These are phyloP conservation scores for Myrmecophaga tridactyla DNA, from an alignment of 2,113 vertebrate genomes.

Conservation along the genomic window DNA sequence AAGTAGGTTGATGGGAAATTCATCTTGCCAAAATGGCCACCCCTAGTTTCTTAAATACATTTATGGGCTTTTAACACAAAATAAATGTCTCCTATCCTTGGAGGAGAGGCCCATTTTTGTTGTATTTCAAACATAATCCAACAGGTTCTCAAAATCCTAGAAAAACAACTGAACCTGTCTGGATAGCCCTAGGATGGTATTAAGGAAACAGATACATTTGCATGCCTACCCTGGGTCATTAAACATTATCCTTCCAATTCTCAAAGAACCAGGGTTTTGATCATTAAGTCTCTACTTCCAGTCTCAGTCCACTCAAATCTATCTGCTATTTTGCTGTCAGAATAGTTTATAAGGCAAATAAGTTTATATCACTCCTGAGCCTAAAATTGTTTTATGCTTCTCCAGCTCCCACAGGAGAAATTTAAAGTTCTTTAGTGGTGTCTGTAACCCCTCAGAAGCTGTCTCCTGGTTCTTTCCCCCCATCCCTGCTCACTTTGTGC, in stretches of 20 bases:
- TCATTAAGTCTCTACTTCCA: not conserved
- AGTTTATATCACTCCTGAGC: not conserved
- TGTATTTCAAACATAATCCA: slow-evolving; percentile 31
- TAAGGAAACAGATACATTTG: not conserved
- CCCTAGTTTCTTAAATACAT: slow-evolving; percentile 60
- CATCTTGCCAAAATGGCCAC: slow-evolving; percentile 69
- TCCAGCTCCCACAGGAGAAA: not conserved
- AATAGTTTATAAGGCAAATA: not conserved
- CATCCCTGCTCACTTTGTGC: not conserved
- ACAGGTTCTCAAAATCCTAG: not conserved
- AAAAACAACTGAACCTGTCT: not conserved
- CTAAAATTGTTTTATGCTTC: not conserved
- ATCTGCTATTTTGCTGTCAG: not conserved
- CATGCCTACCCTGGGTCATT: not conserved
- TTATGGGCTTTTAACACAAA: slow-evolving; percentile 36
- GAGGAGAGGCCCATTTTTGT: not conserved
- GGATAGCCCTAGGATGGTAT: not conserved
- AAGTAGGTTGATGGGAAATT: slow-evolving; percentile 69
- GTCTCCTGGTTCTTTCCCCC: not conserved
- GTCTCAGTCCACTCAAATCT: not conserved
- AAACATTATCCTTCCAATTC: not conserved
- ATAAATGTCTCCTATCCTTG: slow-evolving; percentile 46
- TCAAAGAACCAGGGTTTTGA: not conserved
- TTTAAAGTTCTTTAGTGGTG: not conserved
- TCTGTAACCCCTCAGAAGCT: not conserved